Evolutionary conservation across 1,140 invertebrate species (phyloP), one percentile per base, ranked within the genome.

Genomic region (Magallana angulata): DNA sequence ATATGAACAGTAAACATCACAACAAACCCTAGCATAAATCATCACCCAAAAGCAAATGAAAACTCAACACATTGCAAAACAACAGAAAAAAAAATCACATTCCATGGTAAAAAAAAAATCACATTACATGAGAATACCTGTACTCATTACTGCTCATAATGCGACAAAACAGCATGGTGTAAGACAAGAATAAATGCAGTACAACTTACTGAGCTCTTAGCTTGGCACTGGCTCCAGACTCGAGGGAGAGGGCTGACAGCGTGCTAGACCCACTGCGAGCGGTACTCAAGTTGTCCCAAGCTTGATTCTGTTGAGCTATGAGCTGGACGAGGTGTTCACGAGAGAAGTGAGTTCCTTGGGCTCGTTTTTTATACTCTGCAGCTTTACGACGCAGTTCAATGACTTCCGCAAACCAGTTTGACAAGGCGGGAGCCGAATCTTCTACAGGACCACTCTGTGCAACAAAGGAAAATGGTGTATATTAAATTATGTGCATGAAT

Each of bases 301-400:
- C 89, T 1, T 92, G 91, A 24, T 90, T 90, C 84, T 94, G 92
- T 89, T 92, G 90, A 5, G 94, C 92, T 86, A 94, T 81, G 82
- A 95, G 90, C 90, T 95, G 94, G 9, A 90, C 92, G 48, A 94
- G 80, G 87, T 94, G 94, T 82, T 92, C 91, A 4, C 94, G 89
- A 8, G 93, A 94, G 91, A 95, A 95, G 87, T 95, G 94, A 1
- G 94, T 94, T 0, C 94, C 94, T 58, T 93, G 90, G 1, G 94
- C 93, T 48, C 94, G 90, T 36, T 92, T 92, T 7, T 92, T 90
- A 88, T 95, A 95, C 87, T 95, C 94, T 5, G 92, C 88, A 30
- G 94, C 94, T 62, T 93, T 92, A 1, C 90, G 89, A 9, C 94
- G 89, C 56, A 95, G 86, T 81, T 94, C 94, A 18, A 94, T 56